phyloP scores from a whole-genome alignment of 2,888 invertebrate species.

The Dastarcus helophoroides region DNA sequence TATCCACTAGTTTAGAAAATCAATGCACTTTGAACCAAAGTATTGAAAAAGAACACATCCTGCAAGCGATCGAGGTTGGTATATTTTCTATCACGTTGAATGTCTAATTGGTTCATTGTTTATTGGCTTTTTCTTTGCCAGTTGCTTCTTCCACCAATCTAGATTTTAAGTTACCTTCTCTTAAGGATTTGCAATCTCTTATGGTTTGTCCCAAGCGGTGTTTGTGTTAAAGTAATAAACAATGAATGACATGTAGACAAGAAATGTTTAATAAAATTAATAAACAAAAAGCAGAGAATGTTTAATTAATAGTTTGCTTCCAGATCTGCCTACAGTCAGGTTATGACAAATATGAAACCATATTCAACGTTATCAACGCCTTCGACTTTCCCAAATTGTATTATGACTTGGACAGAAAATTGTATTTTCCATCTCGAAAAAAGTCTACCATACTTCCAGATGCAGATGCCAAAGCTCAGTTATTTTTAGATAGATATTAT shows the following conservation, averaged over 20 bases:
- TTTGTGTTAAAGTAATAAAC: too few species aligned
- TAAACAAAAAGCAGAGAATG: constrained; percentile 1
- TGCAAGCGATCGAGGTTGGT: constrained; percentile 57
- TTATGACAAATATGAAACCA: constrained; percentile 57
- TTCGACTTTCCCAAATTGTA: constrained; percentile 68
- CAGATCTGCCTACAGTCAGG: constrained; percentile 48
- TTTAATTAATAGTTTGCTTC: constrained; percentile 11
- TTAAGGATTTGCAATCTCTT: too few species aligned
- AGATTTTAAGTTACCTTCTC: too few species aligned
- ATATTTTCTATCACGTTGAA: constrained; percentile 17
- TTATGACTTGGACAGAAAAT: constrained; percentile 68
- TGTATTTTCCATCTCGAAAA: constrained; percentile 47
- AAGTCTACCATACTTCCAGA: constrained; percentile 44
- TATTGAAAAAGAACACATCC: constrained; percentile 60
- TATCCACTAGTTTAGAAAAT: constrained; percentile 67
- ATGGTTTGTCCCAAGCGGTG: too few species aligned
- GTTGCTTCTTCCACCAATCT: too few species aligned
- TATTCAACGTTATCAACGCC: constrained; percentile 69
- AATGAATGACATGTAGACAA: constrained; percentile 2
- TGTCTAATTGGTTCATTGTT: too few species aligned
- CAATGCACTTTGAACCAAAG: constrained; percentile 62
- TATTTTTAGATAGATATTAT: constrained; percentile 52
- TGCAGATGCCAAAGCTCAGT: constrained; percentile 55
- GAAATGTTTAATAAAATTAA: not conserved
- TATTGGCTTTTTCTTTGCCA: too few species aligned